Evolutionary conservation across 2,797 vertebrate genomes (phyloP).

Genomic region (Synaphobranchus kaupii): DNA sequence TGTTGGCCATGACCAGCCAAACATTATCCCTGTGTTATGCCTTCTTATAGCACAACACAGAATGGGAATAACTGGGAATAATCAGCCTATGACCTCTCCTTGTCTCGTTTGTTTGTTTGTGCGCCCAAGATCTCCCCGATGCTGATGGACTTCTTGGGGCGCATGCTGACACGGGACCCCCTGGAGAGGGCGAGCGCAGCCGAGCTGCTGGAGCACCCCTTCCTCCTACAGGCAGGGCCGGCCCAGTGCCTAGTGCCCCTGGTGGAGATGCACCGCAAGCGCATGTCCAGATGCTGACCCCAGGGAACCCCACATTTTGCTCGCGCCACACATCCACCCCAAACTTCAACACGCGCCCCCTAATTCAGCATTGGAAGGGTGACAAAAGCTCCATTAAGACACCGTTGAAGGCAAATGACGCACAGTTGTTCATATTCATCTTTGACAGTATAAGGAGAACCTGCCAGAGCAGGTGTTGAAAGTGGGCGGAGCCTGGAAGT

Average conservation of each 20-base stretch:
- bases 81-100: background rate
- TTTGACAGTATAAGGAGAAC: background rate
- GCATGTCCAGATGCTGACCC: constrained; percentile 91
- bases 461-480: background rate
- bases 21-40: background rate
- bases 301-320: background rate
- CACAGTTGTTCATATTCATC: constrained; percentile 31
- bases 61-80: background rate
- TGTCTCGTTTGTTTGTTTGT: background rate
- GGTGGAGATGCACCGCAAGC: constrained; percentile 93
- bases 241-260: constrained; percentile 94
- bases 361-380: constrained; percentile 40
- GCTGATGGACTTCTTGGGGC: constrained; percentile 92
- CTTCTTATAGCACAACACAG: background rate
- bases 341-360: constrained; percentile 45
- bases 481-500: background rate
- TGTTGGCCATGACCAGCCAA: background rate
- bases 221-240: constrained; percentile 93
- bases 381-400: constrained; percentile 63
- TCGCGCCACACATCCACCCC: constrained; percentile 19
- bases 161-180: constrained; percentile 91
- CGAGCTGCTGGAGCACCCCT: constrained; percentile 95
- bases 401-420: constrained; percentile 60
- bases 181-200: constrained; percentile 88
- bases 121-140: constrained; percentile 85